These are phyloP conservation scores for Heteractis magnifica DNA, from an alignment of 92 coral and sea anemone species.

Conservation along the genomic window DNA sequence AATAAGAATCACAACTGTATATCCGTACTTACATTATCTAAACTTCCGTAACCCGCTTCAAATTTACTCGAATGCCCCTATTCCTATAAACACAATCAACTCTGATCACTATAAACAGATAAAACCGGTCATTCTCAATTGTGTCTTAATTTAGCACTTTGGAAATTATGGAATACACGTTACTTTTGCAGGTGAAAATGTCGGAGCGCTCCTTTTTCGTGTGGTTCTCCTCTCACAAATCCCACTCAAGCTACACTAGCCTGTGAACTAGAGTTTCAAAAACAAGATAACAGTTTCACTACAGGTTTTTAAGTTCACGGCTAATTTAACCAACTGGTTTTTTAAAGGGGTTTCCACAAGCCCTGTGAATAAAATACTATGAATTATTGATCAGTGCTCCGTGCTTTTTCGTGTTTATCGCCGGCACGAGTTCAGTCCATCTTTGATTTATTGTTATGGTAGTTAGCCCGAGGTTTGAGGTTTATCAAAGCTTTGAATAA, in stretches of 20 bases:
- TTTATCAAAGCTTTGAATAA: conserved; percentile 9
- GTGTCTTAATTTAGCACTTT: conserved; percentile 2
- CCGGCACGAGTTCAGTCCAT: neutral
- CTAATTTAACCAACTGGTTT: conserved; percentile 45
- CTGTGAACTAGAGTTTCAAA: neutral
- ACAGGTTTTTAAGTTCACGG: conserved; percentile 1
- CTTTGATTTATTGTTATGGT: conserved; percentile 6
- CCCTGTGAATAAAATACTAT: conserved; percentile 64
- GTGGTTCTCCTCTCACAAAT: neutral
- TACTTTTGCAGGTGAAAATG: neutral
- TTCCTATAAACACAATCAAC: conserved; percentile 21
- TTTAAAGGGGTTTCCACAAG: conserved; percentile 31
- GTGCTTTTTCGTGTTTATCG: conserved; percentile 51
- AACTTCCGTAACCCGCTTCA: conserved; percentile 87
- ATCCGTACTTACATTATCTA: conserved; percentile 67
- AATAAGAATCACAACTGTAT: conserved; percentile 67
- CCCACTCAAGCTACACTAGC: neutral
- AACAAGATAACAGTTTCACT: neutral
- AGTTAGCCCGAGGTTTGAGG: conserved; percentile 10
- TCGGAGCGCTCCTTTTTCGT: neutral
- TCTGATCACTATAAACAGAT: conserved; percentile 13
- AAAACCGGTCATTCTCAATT: conserved; percentile 1
- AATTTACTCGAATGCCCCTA: conserved; percentile 74
- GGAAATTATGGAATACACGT: neutral
- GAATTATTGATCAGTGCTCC: conserved; percentile 60